These are phyloP conservation scores for Erebia palarica DNA, from an alignment of 2,888 invertebrate species.

Conservation along the genomic window DNA sequence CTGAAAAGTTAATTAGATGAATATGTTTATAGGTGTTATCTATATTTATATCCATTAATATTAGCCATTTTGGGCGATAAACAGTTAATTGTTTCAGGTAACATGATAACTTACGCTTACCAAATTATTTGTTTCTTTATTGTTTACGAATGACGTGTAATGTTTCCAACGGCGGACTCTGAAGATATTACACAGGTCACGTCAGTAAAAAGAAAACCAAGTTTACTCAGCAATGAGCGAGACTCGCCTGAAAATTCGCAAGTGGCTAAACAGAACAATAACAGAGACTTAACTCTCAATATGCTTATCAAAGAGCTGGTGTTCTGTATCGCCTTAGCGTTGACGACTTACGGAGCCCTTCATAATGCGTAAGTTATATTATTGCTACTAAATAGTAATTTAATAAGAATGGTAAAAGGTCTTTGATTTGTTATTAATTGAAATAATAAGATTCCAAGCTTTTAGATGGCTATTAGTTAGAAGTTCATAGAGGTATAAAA, in stretches of 20 bases:
- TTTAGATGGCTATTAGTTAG: too few species aligned
- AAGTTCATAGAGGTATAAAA: too few species aligned
- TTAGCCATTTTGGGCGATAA: conserved; percentile 40
- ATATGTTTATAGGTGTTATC: conserved; percentile 30
- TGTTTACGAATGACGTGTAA: conserved; percentile 81
- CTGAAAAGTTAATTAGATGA: neutral
- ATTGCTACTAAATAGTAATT: neutral
- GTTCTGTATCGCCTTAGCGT: conserved; percentile 84
- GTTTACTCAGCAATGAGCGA: conserved; percentile 70
- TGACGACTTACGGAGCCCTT: conserved; percentile 87
- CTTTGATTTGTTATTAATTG: too few species aligned
- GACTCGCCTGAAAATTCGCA: conserved; percentile 61
- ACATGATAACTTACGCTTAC: conserved; percentile 57
- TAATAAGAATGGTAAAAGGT: neutral
- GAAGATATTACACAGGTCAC: conserved; percentile 76
- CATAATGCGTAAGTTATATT: conserved; percentile 85
- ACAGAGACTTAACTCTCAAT: conserved; percentile 72
- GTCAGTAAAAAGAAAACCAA: conserved; percentile 64
- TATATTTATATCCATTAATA: conserved; percentile 37
- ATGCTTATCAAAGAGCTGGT: conserved; percentile 85
- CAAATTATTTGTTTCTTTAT: conserved; percentile 48
- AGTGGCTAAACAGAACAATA: conserved; percentile 61
- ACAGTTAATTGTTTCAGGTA: conserved; percentile 45
- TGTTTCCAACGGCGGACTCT: conserved; percentile 78
- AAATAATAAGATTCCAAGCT: too few species aligned